Base-by-base conservation (phyloP, 2,113 vertebrate genomes). In the Eclectus roratus region DNA sequence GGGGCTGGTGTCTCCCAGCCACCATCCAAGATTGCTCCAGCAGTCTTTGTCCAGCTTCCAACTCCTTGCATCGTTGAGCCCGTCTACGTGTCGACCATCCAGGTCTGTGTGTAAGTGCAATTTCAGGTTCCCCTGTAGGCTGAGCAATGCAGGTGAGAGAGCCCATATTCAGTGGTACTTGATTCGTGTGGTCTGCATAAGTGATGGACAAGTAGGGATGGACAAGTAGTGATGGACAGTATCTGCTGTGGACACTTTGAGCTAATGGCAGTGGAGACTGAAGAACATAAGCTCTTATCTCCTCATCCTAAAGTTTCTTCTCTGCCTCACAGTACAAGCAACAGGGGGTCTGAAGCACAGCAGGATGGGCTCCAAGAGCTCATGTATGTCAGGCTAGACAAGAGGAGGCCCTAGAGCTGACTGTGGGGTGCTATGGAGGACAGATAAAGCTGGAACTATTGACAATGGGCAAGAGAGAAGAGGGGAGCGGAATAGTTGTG, bases 71-170 rank as follows among this genome's bases (percentile, higher is more conserved):
- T 39, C 24, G 39, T 5, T 71, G 68, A 66, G 61, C n/a, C 24
- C 10, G 0, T 47, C 10, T 21, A 0, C 5, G 14, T 29, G 28
- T n/a, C 31, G 47, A 12, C 13, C 4, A 0, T 17, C 44, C 64
- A 58, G n/a, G 11, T 53, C 43, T 52, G 24, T 3, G 23, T 44
- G 8, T 3, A 13, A 13, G 5, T 16, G 44, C 46, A 49, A 21
- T 37, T 41, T 66, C 28, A 27, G 31, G 3, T 44, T 73, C 60
- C 24, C 3, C 3, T 43, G 12, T 33, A 37, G 43, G 58, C 78
- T 27, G n/a, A 71, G 28, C 50, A 78, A 19, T 31, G 37, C 5
- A 19, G 1, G 1, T 46, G 35, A 56, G 19, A 88, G 17, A 85
- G 11, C 66, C 56, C 35, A 35, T 15, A 56, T 43, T 44, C 17